Evolutionary conservation across 2,888 invertebrate species (phyloP), one percentile per base, ranked within the genome.

Genomic region (Pristionchus arcanus): DNA sequence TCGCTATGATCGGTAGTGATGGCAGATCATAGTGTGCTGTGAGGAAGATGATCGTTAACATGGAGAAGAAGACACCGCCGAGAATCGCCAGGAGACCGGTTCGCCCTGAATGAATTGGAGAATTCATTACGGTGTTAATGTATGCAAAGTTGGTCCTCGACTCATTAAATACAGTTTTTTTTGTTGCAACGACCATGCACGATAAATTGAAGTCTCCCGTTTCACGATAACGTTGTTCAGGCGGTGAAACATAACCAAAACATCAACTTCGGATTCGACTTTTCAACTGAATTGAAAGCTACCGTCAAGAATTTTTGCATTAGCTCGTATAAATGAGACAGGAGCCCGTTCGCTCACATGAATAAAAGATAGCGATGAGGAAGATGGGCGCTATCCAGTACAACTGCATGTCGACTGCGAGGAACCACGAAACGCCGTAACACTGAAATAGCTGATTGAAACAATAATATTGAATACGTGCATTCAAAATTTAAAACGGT

Each of bases 381-480:
- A 71, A 87, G 25, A 87, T n/a, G 16, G 87, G 87, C 7, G 87
- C 87, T 2, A 53, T 31, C 28, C 66, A 34, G 71, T 87, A 87
- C 19, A 87, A 37, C 31, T 87, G 87, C 28, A 66, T 87, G 71
- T 87, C 87, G 25, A 87, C 87, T 0, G 87, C 66, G n/a, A 87
- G 68, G 55, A 66, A 87, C 87, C 87, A 87, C 28, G 87, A 87
- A 53, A 71, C 31, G 25, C 68, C 37, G 71, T 87, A 87, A 53
- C 87, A 87, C 87, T 87, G 31, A 3, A 42, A 42, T 42, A 42
- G 9, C 9, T 42, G 9, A 5, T 42, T 3, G 42, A 42, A 42
- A 42, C 42, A 42, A 42, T 42, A 42, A 42, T 9, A 42, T 5
- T 42, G 42, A 42, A n/a, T n/a, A n/a, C n/a, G n/a, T n/a, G n/a